Evolutionary conservation across 2,113 vertebrate genomes (phyloP), one percentile per base, ranked within the genome.

Genomic region (Turdus rufiventris): DNA sequence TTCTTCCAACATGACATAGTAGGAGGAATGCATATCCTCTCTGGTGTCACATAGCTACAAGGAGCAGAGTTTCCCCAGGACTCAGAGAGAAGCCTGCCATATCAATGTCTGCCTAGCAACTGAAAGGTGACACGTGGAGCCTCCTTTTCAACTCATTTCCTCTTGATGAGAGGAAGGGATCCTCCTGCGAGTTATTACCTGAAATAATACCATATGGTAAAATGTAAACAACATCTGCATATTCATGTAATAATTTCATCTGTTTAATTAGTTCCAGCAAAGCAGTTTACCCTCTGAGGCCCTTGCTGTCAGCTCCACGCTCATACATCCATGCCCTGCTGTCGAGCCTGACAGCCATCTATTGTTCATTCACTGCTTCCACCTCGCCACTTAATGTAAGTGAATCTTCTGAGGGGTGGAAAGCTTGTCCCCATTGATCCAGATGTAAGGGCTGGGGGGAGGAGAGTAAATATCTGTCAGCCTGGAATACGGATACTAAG

Each of bases 191-290:
- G 98, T 98, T 98, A 99, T 99, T 99, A 99, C 98, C 99, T 99
- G 99, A 98, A 98, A 99, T 99, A 99, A 99, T 99, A 99, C 98
- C 99, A 99, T 99, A 99, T 99, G 99, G 99, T 98, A 98, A 99
- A 99, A 99, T 99, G 99, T 99, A 99, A 99, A 99, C 99, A 99
- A 99, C 99, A 99, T 99, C 99, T 99, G 99, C 99, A 99, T 99
- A 99, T 99, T 99, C 99, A 98, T 99, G 99, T 99, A 98, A 98
- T 99, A 99, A 99, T 99, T 99, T 99, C 98, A 98, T 99, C 98
- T 99, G 99, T 99, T 99, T 99, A 99, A 99, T 99, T 99, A 99
- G 99, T 99, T 99, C 99, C 98, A 99, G 99, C 98, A 99, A 99
- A 99, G 98, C 98, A 99, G 99, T 99, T 99, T 99, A 99, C 98